Base-by-base conservation (phyloP, 2,113 vertebrate species). In the Larimichthys polyactis region DNA sequence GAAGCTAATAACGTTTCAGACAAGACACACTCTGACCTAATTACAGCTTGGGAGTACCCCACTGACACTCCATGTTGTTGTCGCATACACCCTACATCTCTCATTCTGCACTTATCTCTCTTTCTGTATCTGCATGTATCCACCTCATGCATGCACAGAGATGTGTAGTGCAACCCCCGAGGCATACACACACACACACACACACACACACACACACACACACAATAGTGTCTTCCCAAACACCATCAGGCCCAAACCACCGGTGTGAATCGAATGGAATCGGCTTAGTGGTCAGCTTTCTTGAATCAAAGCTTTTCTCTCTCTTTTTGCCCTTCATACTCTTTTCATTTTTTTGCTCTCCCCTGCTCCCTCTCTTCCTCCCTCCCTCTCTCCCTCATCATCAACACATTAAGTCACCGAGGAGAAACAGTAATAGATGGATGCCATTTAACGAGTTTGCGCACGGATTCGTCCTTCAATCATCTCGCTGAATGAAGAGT, bases 401-500 rank as follows among this genome's bases (percentile, higher is more conserved):
- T 90, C 71, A 89, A 83, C 89, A 78, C 89, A 95, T 94, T 93
- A 94, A 89, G 76, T 83, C 87, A 78, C 76, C 74, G 90, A 89
- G 74, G 89, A 83, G 87, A 83, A 89, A 76, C 84, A 83, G 90
- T 91, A 94, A 95, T 88, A 88, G 90, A 95, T 94, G 93, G 72
- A 63, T 82, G 71, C 81, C 75, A 48, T 94, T 90, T 92, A 93
- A 91, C 72, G 78, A 91, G 89, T 93, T 90, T 93, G 81, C 87
- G 89, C 87, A 85, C 52, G 29, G 54, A 76, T 86, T 87, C 89
- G 22, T 90, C 78, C 81, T 89, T 92, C 90, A 88, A 70, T 93
- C 91, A 88, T 88, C 59, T 87, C 79, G 20, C 6, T 60, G 48
- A 80, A 69, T 78, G 83, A 62, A 82, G 54, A 82, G 49, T 62